These are phyloP conservation scores for Loriculus beryllinus DNA, from an alignment of 2,797 vertebrate genomes.

Conservation along the genomic window DNA sequence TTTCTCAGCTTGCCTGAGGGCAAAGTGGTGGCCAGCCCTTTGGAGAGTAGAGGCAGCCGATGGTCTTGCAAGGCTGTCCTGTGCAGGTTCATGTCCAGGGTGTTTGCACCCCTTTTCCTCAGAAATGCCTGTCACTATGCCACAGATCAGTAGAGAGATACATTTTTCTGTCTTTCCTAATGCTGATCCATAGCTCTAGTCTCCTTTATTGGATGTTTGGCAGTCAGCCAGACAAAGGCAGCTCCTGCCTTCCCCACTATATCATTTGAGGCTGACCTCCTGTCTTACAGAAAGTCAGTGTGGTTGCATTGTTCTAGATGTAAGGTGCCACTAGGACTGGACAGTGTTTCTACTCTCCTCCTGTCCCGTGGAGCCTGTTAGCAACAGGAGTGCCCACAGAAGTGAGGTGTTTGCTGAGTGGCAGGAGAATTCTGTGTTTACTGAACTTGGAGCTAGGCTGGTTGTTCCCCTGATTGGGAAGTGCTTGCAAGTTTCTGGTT, in stretches of 20 bases:
- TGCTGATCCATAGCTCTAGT: neutral
- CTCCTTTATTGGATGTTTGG: neutral
- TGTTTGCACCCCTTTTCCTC: neutral
- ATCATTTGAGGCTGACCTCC: neutral
- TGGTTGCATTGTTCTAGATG: neutral
- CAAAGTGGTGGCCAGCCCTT: neutral
- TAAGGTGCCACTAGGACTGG: neutral
- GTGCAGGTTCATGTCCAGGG: neutral
- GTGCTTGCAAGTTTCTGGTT: neutral
- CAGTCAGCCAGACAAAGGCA: neutral
- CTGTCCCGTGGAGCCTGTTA: neutral
- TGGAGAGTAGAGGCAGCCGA: neutral
- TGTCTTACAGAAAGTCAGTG: neutral
- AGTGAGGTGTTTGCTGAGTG: neutral
- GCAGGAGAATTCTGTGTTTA: fast-evolving
- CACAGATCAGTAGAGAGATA: neutral
- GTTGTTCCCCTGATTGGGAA: neutral
- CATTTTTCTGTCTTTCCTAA: neutral
- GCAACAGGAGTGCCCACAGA: neutral
- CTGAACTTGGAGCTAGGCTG: neutral
- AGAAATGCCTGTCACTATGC: neutral
- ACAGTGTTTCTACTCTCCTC: neutral
- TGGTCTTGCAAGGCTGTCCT: neutral
- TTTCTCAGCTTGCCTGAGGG: neutral
- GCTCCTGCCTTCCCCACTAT: neutral